Percentiles rank a stretch among this genome's conserved stretches.
phyloP scores from a whole-genome alignment of 1,140 invertebrate species.

The Pseudomyrmex sp. region DNA sequence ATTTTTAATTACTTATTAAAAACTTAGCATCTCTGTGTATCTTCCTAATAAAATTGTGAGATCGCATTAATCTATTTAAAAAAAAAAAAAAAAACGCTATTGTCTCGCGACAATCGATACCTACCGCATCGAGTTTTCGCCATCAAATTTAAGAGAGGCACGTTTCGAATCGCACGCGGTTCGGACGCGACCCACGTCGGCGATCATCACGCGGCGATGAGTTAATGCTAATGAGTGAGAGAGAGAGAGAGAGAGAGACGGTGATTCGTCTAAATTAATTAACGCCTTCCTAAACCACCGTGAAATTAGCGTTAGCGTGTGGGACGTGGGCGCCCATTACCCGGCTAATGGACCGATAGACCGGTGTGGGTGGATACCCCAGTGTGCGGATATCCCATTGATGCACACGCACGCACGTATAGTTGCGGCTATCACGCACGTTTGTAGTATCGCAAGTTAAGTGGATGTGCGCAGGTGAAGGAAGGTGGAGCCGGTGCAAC shows the following conservation, averaged over 20 bases:
- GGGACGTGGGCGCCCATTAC: slow-evolving; percentile 53
- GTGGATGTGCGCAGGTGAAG: slow-evolving; percentile 33
- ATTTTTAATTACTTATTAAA: neutral
- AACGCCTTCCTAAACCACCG: slow-evolving; percentile 55
- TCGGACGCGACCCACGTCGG: slow-evolving; percentile 25
- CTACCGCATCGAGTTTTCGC: slow-evolving; percentile 42
- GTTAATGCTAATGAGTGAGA: slow-evolving; percentile 51
- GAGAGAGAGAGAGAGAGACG: neutral
- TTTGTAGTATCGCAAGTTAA: slow-evolving; percentile 30
- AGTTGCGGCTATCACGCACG: slow-evolving; percentile 25
- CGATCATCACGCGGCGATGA: slow-evolving; percentile 48
- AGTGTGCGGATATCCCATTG: slow-evolving; percentile 14
- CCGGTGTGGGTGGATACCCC: slow-evolving; percentile 19
- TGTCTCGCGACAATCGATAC: slow-evolving; percentile 35
- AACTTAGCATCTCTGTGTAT: neutral
- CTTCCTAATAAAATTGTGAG: neutral
- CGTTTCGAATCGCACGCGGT: slow-evolving; percentile 28
- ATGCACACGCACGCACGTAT: neutral
- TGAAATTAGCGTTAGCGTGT: slow-evolving; percentile 56
- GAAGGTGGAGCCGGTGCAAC: slow-evolving; percentile 43
- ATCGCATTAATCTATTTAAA: neutral
- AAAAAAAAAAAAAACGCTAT: slow-evolving; percentile 8
- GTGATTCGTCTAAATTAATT: slow-evolving; percentile 61
- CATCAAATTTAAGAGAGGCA: slow-evolving; percentile 4
- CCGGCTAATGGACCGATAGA: slow-evolving; percentile 45